Evolutionary conservation across 53 echinoderm and acorn worm genomes (phyloP), one percentile per base, ranked within the genome.

Genomic region (Astropecten irregularis): DNA sequence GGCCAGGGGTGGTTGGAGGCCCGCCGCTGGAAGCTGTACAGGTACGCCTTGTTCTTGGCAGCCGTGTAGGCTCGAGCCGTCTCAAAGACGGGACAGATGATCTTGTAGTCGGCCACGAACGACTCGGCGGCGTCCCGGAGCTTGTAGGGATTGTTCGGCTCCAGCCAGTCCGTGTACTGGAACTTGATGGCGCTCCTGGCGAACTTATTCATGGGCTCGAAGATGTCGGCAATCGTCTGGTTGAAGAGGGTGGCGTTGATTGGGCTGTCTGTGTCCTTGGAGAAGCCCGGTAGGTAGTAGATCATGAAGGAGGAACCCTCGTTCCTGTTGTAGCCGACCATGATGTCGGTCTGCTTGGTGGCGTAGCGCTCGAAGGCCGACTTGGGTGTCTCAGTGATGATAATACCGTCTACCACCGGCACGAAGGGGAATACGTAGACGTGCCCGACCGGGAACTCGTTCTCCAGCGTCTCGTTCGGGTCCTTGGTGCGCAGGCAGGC

Each of bases 101-200:
- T 92, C 32, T 89, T 88, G 33, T 85, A 85, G 76, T 95, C 99
- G 3, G 86, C 90, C 1, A 92, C 87, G 64, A 84, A 92, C 15
- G 67, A 68, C 76, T 95, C 99, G 0, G 86, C 83, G 25, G 92
- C 92, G 68, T 92, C 99, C 31, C 99, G 68, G 16, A 95, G 73
- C 42, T 84, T 81, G 31, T 22, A 88, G 9, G 39, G 61, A 32
- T 92, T 39, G 20, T 88, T 36, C 18, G 95, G 90, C 26, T 86
- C 87, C 37, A 95, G 52, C 99, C 99, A 99, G 67, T 99, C 91
- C 13, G 90, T 95, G 71, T 99, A 99, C 87, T 92, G 92, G 66
- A 99, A 99, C 9, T 92, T 88, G 18, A 99, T 90, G 21, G 99
- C 99, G 58, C 90, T 90, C 50, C 82, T 77, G 28, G 90, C 92